Evolutionary conservation across 2,113 vertebrate genomes (phyloP).

Genomic region (Callospermophilus lateralis): DNA sequence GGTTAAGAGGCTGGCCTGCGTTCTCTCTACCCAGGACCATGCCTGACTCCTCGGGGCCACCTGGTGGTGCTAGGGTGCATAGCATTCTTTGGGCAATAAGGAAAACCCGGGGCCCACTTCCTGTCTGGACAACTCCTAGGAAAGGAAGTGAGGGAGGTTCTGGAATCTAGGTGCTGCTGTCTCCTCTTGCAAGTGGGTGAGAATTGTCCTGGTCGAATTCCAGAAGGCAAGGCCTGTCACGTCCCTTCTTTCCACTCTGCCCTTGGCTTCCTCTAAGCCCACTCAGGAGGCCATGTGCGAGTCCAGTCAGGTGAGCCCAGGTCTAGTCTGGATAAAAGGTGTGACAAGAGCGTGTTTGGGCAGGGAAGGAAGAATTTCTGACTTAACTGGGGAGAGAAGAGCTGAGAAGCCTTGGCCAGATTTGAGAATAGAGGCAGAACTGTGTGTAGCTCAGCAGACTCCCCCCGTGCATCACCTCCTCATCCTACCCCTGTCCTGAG

Average conservation of each 20-base stretch:
- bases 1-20: neutral
- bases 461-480: neutral
- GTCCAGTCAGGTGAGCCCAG: neutral
- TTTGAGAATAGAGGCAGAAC: neutral
- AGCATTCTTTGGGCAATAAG: constrained; percentile 17
- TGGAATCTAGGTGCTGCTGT: neutral
- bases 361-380: neutral
- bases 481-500: neutral
- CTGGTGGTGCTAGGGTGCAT: constrained; percentile 48
- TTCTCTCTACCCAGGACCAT: neutral
- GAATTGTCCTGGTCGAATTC: neutral
- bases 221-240: neutral
- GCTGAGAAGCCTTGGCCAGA: neutral
- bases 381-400: neutral
- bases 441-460: neutral
- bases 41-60: constrained; percentile 52
- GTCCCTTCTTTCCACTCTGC: neutral
- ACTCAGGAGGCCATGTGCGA: neutral
- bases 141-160: neutral
- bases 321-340: neutral
- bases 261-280: neutral
- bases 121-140: neutral
- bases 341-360: neutral
- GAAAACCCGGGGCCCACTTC: neutral
- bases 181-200: neutral